Percentiles rank a stretch among this genome's conserved stretches.
These are phyloP conservation scores for Chaetogeoica ovagalla DNA, from an alignment of 2,888 invertebrate genomes.

Conservation along the genomic window DNA sequence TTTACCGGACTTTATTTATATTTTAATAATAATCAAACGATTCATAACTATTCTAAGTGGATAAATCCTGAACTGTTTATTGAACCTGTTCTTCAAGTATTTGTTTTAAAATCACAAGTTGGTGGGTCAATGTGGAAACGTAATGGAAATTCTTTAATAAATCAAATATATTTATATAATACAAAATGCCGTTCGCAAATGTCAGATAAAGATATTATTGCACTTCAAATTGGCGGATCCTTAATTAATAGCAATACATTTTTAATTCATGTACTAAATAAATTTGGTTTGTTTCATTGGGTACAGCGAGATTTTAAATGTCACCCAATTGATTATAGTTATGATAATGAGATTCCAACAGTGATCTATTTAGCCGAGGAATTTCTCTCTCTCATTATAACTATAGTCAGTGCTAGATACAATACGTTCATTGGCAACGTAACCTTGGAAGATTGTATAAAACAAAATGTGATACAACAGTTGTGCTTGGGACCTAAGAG, in stretches of 20 bases:
- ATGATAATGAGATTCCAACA: neutral
- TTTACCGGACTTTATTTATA: neutral
- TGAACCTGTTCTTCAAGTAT: neutral
- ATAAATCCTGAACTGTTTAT: neutral
- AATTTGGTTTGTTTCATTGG: conserved; percentile 59
- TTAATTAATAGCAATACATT: conserved; percentile 89
- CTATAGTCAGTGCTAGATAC: neutral
- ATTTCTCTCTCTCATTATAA: neutral
- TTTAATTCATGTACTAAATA: conserved; percentile 87
- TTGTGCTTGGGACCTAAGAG: conserved; percentile 60
- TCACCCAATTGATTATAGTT: no score
- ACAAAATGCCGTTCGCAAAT: conserved; percentile 93
- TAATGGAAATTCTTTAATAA: conserved; percentile 61
- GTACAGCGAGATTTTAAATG: neutral
- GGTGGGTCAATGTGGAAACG: neutral
- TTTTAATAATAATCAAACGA: neutral
- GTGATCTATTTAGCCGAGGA: neutral
- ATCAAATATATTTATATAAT: conserved; percentile 95
- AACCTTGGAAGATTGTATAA: conserved; percentile 77
- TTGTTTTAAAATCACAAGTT: neutral
- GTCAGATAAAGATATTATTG: conserved; percentile 87
- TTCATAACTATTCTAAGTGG: neutral
- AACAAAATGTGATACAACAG: conserved; percentile 94
- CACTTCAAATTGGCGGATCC: conserved; percentile 84
- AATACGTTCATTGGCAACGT: conserved; percentile 62